Conservation (phyloP, 2,113 vertebrate genomes). For the Pseudopipra pipra region DNA sequence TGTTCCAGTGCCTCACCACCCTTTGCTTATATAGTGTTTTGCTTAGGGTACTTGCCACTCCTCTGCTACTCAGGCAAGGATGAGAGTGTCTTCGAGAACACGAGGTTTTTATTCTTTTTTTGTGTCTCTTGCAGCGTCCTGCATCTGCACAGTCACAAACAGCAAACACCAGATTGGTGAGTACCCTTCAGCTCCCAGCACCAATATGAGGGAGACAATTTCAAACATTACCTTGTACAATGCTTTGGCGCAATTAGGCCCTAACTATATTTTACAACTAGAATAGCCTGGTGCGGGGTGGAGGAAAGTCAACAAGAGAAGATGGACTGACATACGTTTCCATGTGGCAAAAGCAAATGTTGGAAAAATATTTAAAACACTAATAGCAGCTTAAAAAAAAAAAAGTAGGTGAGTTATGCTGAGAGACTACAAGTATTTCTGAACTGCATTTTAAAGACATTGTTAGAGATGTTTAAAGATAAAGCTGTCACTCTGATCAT, state of each 20-base stretch:
- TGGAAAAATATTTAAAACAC: neutral
- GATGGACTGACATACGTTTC: neutral
- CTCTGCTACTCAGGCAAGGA: neutral
- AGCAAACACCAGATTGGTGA: conserved; percentile 70
- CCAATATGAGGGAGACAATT: neutral
- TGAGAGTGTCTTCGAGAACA: neutral
- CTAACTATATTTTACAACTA: neutral
- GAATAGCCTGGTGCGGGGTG: neutral
- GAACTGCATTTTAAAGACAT: neutral
- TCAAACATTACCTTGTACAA: neutral
- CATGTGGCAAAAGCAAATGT: neutral
- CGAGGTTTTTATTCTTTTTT: conserved; percentile 54
- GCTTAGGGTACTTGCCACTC: neutral
- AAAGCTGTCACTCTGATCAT: neutral
- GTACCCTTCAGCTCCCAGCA: conserved; percentile 36
- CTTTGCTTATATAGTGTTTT: neutral
- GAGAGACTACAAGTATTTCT: neutral
- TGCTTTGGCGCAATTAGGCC: neutral
- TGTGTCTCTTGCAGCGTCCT: conserved; percentile 74
- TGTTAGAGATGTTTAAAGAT: neutral
- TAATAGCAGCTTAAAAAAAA: neutral
- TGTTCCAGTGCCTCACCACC: neutral
- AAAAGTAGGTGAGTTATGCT: neutral
- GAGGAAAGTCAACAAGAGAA: neutral
- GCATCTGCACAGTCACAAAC: conserved; percentile 69